Evolutionary conservation across 2,888 invertebrate genomes (phyloP).

Genomic region (Caenorhabditis becei): DNA sequence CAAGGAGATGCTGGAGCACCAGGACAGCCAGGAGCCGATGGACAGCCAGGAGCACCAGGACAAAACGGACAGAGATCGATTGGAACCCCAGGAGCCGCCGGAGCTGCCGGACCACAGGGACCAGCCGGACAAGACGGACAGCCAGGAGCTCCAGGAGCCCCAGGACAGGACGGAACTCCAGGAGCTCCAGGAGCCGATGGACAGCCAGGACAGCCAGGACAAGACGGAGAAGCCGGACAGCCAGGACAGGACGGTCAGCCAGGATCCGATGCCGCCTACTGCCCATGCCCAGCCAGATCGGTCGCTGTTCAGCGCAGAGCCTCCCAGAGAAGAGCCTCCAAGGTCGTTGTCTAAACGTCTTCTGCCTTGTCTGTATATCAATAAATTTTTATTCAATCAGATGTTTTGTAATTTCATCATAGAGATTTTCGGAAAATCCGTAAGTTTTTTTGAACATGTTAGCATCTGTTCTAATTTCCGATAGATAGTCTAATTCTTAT

Average conservation of each 20-base stretch:
- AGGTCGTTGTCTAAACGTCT: conserved; percentile 41
- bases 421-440: too few relatives aligned
- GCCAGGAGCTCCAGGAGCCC: conserved; percentile 62
- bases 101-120: conserved; percentile 64
- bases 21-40: conserved; percentile 69
- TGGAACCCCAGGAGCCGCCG: conserved; percentile 65
- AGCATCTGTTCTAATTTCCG: too few relatives aligned
- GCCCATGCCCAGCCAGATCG: conserved; percentile 63
- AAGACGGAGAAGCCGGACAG: conserved; percentile 57
- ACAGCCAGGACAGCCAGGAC: conserved; percentile 60
- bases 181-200: conserved; percentile 65
- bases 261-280: conserved; percentile 69
- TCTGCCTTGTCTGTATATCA: background rate
- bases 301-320: conserved; percentile 45
- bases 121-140: conserved; percentile 64
- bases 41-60: conserved; percentile 59
- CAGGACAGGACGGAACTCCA: conserved; percentile 62
- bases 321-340: conserved; percentile 42
- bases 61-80: conserved; percentile 60
- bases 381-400: background rate
- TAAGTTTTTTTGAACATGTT: too few relatives aligned
- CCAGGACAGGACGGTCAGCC: conserved; percentile 60
- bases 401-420: too few relatives aligned
- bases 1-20: conserved; percentile 66
- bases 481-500: too few relatives aligned